Base-by-base conservation (phyloP, 2,797 vertebrate species). In the Eupleurogrammus muticus region DNA sequence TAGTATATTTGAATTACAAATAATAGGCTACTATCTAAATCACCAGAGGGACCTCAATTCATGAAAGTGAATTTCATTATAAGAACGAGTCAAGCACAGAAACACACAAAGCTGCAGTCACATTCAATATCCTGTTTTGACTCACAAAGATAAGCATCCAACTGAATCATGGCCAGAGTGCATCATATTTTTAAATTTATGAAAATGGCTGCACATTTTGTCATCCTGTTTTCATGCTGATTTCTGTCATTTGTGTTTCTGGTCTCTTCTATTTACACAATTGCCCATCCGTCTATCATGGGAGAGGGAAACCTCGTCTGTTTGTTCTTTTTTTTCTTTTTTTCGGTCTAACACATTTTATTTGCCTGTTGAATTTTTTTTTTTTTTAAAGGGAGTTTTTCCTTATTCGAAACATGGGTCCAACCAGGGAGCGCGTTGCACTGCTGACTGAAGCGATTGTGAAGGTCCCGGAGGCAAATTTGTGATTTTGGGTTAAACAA, bases 71-170 rank as follows among this genome's bases (percentile, higher is more conserved):
- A 53, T 65, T 57, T 23, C 16, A 48, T 54, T 67, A 48, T 55
- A n/a, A 23, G 59, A 56, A 62, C 32, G 34, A 51, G 54, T 19
- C 16, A 21, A 21, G 48, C 13, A 48, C 52, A 52, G 21, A 56
- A 53, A 36, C 23, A 57, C 13, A 16, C 28, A 2, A 51, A 35
- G n/a, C 35, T 35, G 13, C 11, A 28, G 54, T 9, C 51, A 0
- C 6, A 44, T 11, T 67, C 6, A 13, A 52, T 44, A 34, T 47
- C 23, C 13, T 61, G 21, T 60, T 72, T 46, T 67, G 12, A 64
- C 44, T 60, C 75, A 42, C 24, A 63, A 77, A 66, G 9, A 32
- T 6, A 66, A 5, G 3, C 8, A 40, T 47, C 10, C 3, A 16
- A 21, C 14, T 10, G 19, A 44, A 44, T 20, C 6, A 19, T 20